Percentiles rank a stretch among this genome's conserved stretches.
phyloP scores from a whole-genome alignment of 2,888 invertebrate genomes.

The Andrena dorsata region DNA sequence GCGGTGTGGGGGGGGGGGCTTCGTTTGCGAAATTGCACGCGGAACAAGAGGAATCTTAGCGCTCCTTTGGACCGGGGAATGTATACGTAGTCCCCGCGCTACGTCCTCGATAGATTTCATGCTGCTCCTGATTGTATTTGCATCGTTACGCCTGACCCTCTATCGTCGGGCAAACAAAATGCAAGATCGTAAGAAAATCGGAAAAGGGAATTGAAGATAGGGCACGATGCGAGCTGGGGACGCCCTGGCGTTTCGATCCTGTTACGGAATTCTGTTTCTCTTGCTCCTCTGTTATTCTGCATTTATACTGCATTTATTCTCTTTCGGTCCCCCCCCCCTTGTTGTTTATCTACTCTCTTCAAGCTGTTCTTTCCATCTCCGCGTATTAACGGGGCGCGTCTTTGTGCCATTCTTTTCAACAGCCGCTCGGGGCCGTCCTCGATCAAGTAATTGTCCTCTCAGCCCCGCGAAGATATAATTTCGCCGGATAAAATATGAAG shows the following conservation, averaged over 20 bases:
- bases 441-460: background rate
- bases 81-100: background rate
- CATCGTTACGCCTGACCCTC: background rate
- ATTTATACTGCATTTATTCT: slow-evolving; percentile 19
- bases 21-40: background rate
- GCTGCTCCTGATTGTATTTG: background rate
- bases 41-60: background rate
- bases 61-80: background rate
- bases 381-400: background rate
- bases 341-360: slow-evolving; percentile 15
- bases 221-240: background rate
- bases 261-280: slow-evolving; percentile 5
- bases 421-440: background rate
- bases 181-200: slow-evolving; percentile 11
- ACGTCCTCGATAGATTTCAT: slow-evolving; percentile 1
- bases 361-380: background rate
- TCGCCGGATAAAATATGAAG: too few relatives aligned
- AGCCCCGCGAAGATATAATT: background rate
- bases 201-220: slow-evolving; percentile 42
- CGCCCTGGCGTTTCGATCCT: slow-evolving; percentile 6
- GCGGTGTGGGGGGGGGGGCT: background rate
- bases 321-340: slow-evolving; percentile 24
- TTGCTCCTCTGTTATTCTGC: background rate
- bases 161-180: slow-evolving; percentile 6
- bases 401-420: background rate